Conservation (phyloP, 2,797 vertebrate species). For the Sebastes iracundus region DNA sequence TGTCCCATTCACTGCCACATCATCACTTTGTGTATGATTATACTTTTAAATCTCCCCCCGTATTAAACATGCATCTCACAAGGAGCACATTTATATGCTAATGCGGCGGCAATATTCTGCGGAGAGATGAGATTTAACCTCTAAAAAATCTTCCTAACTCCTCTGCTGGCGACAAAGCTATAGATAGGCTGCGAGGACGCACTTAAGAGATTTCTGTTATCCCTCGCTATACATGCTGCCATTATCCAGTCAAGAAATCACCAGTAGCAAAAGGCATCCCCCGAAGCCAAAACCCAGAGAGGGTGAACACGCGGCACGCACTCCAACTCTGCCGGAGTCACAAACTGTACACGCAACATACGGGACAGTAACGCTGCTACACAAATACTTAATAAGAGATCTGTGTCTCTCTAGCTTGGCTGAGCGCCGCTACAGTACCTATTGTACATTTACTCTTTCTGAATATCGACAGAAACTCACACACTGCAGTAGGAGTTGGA, state of each 20-base stretch:
- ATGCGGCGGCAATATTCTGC: conserved; percentile 73
- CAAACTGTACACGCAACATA: background rate
- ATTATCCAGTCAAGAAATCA: conserved; percentile 58
- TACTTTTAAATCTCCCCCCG: conserved; percentile 78
- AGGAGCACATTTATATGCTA: conserved; percentile 84
- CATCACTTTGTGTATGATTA: conserved; percentile 81
- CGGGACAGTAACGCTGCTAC: conserved; percentile 10
- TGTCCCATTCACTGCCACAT: conserved; percentile 80
- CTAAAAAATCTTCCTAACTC: conserved; percentile 74
- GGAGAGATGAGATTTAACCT: conserved; percentile 80
- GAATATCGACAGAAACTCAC: background rate
- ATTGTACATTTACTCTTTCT: conserved; percentile 5
- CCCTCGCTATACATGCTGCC: conserved; percentile 51
- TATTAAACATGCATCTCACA: conserved; percentile 81
- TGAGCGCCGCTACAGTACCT: background rate
- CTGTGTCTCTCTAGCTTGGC: background rate
- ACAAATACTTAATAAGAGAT: background rate
- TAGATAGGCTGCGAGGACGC: conserved; percentile 46
- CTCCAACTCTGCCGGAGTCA: conserved; percentile 11
- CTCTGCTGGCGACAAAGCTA: conserved; percentile 54
- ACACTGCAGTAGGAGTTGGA: background rate
- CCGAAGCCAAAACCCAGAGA: conserved; percentile 34
- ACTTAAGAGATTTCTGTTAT: conserved; percentile 68
- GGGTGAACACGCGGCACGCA: conserved; percentile 16
- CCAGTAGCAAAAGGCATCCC: conserved; percentile 25